Base-by-base conservation (phyloP, 2,797 vertebrate genomes). In the Hybognathus amarus region DNA sequence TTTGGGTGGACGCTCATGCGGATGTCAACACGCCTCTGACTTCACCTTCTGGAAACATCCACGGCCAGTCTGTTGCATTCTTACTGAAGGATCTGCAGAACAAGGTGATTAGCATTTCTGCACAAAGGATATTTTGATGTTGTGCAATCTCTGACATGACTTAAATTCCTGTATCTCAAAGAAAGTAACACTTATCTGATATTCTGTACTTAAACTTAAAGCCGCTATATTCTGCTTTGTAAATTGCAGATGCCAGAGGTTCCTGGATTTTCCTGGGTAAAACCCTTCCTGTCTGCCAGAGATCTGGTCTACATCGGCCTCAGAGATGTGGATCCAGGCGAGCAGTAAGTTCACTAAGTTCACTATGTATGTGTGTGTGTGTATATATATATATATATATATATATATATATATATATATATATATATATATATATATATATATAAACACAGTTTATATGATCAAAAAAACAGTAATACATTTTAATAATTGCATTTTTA, bases 1-100 rank as follows among this genome's bases (percentile, higher is more conserved):
- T 99, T 90, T 99, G 98, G 98, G 96, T 99, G 15, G 98, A 99
- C 24, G 98, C 98, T 0, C 98, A 99, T 0, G 96, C 97, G 1
- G 98, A 99, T 67, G 92, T 99, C 73, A 98, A 99, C 88, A 99
- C 98, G 0, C 98, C 98, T 15, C 93, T 96, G 86, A 97, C 96
- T 17, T 97, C 96, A 36, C 94, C 92, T 4, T 97, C 98, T 63
- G 98, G 98, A 88, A 99, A 93, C 91, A 96, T 99, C 56, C 98
- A 99, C 2, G 98, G 98, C 24, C 98, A 97, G 86, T 96, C 98
- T 3, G 94, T 99, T 79, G 95, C 98, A 0, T 99, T 99, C 91
- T 96, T 99, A 86, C 94, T 99, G 67, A 96, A 95, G 92, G 97
- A 99, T 89, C 95, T 99, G 88, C 96, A 95, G 85, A 94, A 97